Evolutionary conservation across 1,140 invertebrate genomes (phyloP).

Genomic region (Drosophila hydei): DNA sequence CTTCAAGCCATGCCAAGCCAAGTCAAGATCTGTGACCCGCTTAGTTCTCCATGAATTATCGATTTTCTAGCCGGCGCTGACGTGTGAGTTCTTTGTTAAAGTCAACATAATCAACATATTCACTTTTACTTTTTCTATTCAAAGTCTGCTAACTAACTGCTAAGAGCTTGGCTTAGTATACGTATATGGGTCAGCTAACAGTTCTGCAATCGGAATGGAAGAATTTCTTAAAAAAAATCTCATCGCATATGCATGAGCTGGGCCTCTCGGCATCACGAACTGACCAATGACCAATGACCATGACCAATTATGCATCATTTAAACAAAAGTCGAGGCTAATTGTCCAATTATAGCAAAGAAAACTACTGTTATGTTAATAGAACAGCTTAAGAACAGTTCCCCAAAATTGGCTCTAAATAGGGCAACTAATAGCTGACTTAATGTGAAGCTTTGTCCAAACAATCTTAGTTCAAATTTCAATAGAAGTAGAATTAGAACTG

Average conservation of each 20-base stretch:
- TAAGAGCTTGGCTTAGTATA: not conserved
- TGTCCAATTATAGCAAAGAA: conserved; percentile 42
- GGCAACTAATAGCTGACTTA: not conserved
- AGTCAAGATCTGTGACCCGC: conserved; percentile 26
- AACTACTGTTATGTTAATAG: conserved; percentile 43
- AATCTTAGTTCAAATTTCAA: not conserved
- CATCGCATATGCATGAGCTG: conserved; percentile 51
- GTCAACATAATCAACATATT: conserved; percentile 20
- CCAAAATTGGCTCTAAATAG: not conserved
- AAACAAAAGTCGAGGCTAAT: conserved; percentile 31
- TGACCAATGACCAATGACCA: too few species aligned
- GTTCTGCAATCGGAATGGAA: conserved; percentile 15
- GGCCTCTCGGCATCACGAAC: conserved; percentile 1
- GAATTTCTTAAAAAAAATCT: conserved; percentile 36
- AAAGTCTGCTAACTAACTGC: not conserved
- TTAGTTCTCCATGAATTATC: conserved; percentile 35
- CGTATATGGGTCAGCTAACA: conserved; percentile 51
- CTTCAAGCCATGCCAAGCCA: not conserved
- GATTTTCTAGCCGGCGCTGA: conserved; percentile 18
- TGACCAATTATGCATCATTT: conserved; percentile 31
- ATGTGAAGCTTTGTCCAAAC: not conserved
- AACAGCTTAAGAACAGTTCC: conserved; percentile 17
- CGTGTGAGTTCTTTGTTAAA: conserved; percentile 32
- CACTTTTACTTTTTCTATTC: conserved; percentile 43
- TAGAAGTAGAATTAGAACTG: not conserved